phyloP scores from a whole-genome alignment of 2,888 invertebrate genomes.

The Exephanes ischioxanthus region DNA sequence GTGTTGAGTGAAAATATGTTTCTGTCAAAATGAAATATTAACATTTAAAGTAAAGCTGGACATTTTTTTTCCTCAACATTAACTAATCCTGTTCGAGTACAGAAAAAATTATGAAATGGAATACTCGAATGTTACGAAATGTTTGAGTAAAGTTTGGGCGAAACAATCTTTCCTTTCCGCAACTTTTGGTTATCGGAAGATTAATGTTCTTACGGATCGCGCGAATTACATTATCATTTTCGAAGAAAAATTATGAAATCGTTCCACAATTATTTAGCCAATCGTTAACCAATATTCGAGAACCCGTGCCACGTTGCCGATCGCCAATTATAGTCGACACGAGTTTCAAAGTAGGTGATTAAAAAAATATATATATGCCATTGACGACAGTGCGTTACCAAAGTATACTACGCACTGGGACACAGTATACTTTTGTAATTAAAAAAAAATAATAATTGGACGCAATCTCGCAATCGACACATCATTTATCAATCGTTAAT shows the following conservation, averaged over 20 bases:
- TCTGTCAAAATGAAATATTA: neutral
- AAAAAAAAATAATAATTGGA: neutral
- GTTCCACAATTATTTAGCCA: conserved; percentile 26
- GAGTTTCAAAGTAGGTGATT: conserved; percentile 10
- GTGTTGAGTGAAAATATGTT: neutral
- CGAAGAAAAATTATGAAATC: neutral
- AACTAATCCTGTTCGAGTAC: neutral
- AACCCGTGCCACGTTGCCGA: conserved; percentile 16
- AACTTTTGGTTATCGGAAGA: conserved; percentile 39
- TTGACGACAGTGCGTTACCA: conserved; percentile 11
- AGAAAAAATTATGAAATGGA: neutral
- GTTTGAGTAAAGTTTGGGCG: neutral
- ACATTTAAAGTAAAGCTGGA: neutral
- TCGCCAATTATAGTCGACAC: neutral
- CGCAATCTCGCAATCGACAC: neutral
- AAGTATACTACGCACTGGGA: conserved; percentile 26
- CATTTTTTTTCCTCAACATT: neutral
- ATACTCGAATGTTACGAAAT: neutral
- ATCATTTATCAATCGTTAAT: conserved; percentile 14
- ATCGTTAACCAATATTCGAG: conserved; percentile 25
- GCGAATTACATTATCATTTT: conserved; percentile 13
- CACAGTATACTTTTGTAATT: conserved; percentile 24
- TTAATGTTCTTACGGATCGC: conserved; percentile 1
- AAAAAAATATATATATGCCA: neutral
- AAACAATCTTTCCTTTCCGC: neutral